Percentiles rank a stretch among this genome's conserved stretches.
These are phyloP conservation scores for Dunckerocampus dactyliophorus DNA, from an alignment of 2,113 vertebrate species.

Conservation along the genomic window DNA sequence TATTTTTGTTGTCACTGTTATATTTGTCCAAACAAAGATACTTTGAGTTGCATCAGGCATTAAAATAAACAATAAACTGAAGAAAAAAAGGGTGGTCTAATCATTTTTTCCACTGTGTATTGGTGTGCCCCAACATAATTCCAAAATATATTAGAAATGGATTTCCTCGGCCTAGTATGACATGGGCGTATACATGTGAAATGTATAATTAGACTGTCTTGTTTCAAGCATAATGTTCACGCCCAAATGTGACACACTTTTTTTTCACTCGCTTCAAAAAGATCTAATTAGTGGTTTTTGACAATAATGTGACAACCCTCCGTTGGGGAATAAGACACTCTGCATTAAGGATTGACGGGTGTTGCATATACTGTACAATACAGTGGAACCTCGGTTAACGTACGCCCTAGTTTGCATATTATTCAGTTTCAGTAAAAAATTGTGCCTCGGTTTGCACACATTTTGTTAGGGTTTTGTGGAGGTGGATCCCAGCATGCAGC, in stretches of 20 bases:
- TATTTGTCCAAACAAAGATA: too few relatives aligned
- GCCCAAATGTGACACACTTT: conserved; percentile 47
- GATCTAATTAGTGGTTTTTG: conserved; percentile 73
- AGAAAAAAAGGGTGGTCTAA: too few relatives aligned
- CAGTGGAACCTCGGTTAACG: not conserved
- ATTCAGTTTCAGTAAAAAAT: too few relatives aligned
- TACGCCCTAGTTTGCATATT: too few relatives aligned
- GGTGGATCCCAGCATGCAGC: too few relatives aligned
- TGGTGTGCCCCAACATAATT: not conserved
- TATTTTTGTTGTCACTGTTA: too few relatives aligned
- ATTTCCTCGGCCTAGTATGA: not conserved
- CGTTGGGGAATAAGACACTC: conserved; percentile 54
- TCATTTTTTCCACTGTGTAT: too few relatives aligned
- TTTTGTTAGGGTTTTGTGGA: too few relatives aligned
- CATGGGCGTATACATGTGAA: not conserved
- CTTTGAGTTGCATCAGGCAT: too few relatives aligned
- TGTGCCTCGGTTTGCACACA: too few relatives aligned
- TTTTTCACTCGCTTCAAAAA: conserved; percentile 54
- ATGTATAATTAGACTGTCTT: not conserved
- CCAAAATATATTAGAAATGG: not conserved
- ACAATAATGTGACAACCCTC: conserved; percentile 68
- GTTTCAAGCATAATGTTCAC: conserved; percentile 13
- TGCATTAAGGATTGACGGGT: conserved; percentile 43
- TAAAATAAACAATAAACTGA: too few relatives aligned
- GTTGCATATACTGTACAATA: not conserved